Evolutionary conservation across 2,113 vertebrate species (phyloP), one percentile per base, ranked within the genome.

Genomic region (Ovis canadensis): DNA sequence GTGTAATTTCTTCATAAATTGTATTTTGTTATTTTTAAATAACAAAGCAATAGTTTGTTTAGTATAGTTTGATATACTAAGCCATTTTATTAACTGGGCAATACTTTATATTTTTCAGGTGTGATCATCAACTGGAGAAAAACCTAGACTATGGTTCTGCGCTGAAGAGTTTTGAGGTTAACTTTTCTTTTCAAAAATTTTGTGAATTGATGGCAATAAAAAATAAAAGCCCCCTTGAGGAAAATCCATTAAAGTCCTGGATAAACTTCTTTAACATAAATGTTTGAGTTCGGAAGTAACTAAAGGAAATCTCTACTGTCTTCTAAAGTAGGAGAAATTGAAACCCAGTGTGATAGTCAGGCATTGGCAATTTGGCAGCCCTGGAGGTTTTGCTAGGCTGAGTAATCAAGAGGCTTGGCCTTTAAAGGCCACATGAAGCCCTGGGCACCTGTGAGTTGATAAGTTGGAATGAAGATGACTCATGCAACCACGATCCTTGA

Each of bases 371-470:
- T 48, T 36, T 91, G 89, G 67, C 57, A 43, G 84, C 31, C 78
- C 27, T 1, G 1, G 31, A 77, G 43, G 10, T 31, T 60, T 78
- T 43, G 15, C 50, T 23, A 36, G 62, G 87, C 67, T 95, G 92
- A 96, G 48, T 71, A 83, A 93, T 80, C 90, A 93, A 91, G 77
- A 85, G 33, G n/a, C 82, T 78, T 83, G 90, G 50, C 82, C 90
- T 96, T 96, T 88, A 95, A 91, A 93, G 94, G 96, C 31, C 94
- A 92, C 83, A 31, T 7, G 54, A 43, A 96, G 77, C 67, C 77
- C 71, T 62, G 71, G 92, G 92, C 80, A 96, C 52, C 86, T 81
- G 10, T 19, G 86, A 96, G 54, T 10, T 43, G 67, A 67, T 78
- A 77, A 90, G 40, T 3, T 88, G 64, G 77, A 89, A 77, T 83